phyloP scores from a whole-genome alignment of 1,140 invertebrate genomes.

The Drosophila prosaltans region DNA sequence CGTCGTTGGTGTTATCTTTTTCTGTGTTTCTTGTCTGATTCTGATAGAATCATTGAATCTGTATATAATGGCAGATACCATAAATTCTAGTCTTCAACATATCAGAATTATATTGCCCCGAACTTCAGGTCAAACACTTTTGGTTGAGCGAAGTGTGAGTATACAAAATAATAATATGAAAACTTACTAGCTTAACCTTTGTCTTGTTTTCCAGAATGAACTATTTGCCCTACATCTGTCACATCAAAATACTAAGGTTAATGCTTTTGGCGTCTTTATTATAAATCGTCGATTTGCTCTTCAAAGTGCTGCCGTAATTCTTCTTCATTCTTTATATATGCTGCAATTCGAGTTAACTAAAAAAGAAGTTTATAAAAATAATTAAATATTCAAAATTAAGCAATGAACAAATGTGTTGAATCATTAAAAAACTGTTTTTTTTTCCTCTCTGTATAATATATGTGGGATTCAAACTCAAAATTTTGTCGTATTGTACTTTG shows the following conservation, averaged over 20 bases:
- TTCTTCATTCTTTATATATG: constrained; percentile 20
- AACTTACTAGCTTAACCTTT: background rate
- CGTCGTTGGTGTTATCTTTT: background rate
- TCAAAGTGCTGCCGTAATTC: constrained; percentile 7
- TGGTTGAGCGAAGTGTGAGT: constrained; percentile 49
- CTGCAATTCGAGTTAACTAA: background rate
- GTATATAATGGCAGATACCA: background rate
- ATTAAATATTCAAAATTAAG: too few species aligned
- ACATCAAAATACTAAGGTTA: constrained; percentile 32
- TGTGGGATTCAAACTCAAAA: too few species aligned
- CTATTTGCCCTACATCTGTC: constrained; percentile 44
- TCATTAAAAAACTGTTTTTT: too few species aligned
- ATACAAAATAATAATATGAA: background rate
- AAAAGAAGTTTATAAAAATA: too few species aligned
- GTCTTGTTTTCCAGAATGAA: constrained; percentile 26
- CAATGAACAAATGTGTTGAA: too few species aligned
- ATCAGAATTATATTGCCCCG: constrained; percentile 1
- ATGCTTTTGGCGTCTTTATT: constrained; percentile 25
- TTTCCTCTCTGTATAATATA: too few species aligned
- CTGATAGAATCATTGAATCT: constrained; percentile 1
- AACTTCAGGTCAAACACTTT: background rate
- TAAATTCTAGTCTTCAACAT: background rate
- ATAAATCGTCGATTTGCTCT: constrained; percentile 29
- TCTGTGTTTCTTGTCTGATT: background rate
- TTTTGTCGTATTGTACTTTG: too few species aligned